Evolutionary conservation across 2,797 vertebrate species (phyloP), one percentile per base, ranked within the genome.

Genomic region (Thalassophryne amazonica): DNA sequence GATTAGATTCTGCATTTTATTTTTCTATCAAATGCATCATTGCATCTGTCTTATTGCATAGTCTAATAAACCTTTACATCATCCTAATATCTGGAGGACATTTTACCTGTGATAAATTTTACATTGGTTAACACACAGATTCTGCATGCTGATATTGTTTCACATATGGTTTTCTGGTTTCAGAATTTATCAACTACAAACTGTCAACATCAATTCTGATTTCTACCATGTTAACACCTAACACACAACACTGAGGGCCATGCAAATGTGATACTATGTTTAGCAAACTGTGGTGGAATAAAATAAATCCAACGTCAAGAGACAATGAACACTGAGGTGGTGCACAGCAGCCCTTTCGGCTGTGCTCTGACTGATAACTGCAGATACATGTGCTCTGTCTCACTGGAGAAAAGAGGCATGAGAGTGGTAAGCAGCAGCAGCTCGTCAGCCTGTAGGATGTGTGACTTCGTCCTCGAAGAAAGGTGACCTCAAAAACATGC

Each of bases 291-390:
- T 43, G 19, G 38, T 19, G 30, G 47, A 56, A 69, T 57, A 49
- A 56, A 56, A 69, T 57, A 49, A 56, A 74, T 69, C 40, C 52
- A 40, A 34, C 39, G 69, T 59, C 51, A 73, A 41, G 28, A 29
- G 38, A 68, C 55, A 53, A 36, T 25, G 55, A 71, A 45, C 57
- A 49, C 39, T 18, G 45, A 49, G 30, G 48, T 16, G n/a, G 36
- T 31, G 67, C 40, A 31, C 4, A 39, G 58, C 49, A 60, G 53
- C 51, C 60, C 56, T 69, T 50, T 55, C 48, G 47, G 41, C 46
- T 54, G 61, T 55, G 45, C 67, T 62, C 63, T 73, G 78, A 81
- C 76, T 81, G 71, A 80, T 69, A 69, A 54, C 54, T 61, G 55
- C 37, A 14, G 34, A 62, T 69, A 58, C 64, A 60, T 59, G 66